Base-by-base conservation (phyloP, 92 coral and sea anemone genomes). In the Palythoa caribaeorum region DNA sequence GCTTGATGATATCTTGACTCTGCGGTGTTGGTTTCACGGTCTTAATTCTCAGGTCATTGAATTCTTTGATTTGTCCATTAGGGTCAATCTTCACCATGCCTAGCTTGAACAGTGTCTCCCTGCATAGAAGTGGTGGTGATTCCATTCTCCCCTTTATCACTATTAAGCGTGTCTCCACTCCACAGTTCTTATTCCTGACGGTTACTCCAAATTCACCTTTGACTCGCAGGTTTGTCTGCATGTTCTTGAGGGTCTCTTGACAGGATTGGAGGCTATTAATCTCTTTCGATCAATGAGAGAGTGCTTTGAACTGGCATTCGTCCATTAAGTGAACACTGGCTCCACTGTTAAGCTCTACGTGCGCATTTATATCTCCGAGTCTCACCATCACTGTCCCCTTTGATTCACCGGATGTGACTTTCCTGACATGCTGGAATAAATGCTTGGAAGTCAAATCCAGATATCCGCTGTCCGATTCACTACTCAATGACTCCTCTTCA, bases 321-420 rank as follows among this genome's bases (percentile, higher is more conserved):
- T 28, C 91, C 94, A 91, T 91, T 20, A 85, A 75, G 76, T 91
- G 91, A 3, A 93, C 92, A 14, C 89, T 91, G 2, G 94, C 92
- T 6, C 94, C 94, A 63, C 91, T 91, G 55, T 94, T 93, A 15
- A 90, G 90, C 63, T 89, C 28, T 28, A 28, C 28, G 28, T 28
- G 28, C 28, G 28, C 28, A 28, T 28, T 28, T 28, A 28, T 28
- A 73, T 91, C 93, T 54, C 84, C 78, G 75, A 93, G 80, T 70
- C 89, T 89, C 39, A 91, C 83, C 16, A 87, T 89, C 36, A 93
- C 93, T 28, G 91, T 88, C 2, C 44, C 75, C 75, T 71, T 71
- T 20, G 75, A 36, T 36, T 71, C 75, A 71, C 44, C 10, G 75
- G 75, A 4, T 28, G 44, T 71, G 9, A 71, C 75, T 36, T 35